Evolutionary conservation across 2,888 invertebrate species (phyloP).

Genomic region (Cryptus armator): DNA sequence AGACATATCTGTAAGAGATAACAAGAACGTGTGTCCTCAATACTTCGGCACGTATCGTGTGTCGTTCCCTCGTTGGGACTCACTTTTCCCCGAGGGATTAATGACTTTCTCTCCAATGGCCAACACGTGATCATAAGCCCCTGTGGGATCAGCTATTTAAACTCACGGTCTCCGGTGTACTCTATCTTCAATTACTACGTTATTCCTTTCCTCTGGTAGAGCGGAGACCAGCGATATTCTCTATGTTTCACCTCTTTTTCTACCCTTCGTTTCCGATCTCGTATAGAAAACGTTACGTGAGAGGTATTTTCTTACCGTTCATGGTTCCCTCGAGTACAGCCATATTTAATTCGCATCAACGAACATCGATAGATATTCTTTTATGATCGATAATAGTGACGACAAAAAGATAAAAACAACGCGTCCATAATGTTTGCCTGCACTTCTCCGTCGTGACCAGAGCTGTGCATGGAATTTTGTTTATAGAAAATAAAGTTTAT

Average conservation of each 20-base stretch:
- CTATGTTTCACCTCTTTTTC: not conserved
- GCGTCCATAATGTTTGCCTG: too few relatives aligned
- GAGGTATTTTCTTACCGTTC: too few relatives aligned
- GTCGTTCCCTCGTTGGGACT: constrained; percentile 13
- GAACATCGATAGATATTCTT: too few relatives aligned
- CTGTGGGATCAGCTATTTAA: not conserved
- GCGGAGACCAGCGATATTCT: not conserved
- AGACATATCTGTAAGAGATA: not conserved
- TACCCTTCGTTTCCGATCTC: not conserved
- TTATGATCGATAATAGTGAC: too few relatives aligned
- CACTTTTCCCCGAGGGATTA: constrained; percentile 54
- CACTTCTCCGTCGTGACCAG: too few relatives aligned
- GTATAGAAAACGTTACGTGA: too few relatives aligned
- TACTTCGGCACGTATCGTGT: constrained; percentile 2
- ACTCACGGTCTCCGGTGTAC: constrained; percentile 15
- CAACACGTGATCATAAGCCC: constrained; percentile 30
- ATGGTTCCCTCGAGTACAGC: not conserved
- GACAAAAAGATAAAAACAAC: too few relatives aligned
- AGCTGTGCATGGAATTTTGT: not conserved
- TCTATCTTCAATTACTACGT: constrained; percentile 1
- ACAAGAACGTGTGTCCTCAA: not conserved
- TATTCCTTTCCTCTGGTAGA: constrained; percentile 2
- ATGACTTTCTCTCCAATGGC: constrained; percentile 56
- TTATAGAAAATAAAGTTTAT: not conserved
- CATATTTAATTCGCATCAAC: too few relatives aligned